These are phyloP conservation scores for Bombylius major DNA, from an alignment of 2,888 invertebrate genomes.

Conservation along the genomic window DNA sequence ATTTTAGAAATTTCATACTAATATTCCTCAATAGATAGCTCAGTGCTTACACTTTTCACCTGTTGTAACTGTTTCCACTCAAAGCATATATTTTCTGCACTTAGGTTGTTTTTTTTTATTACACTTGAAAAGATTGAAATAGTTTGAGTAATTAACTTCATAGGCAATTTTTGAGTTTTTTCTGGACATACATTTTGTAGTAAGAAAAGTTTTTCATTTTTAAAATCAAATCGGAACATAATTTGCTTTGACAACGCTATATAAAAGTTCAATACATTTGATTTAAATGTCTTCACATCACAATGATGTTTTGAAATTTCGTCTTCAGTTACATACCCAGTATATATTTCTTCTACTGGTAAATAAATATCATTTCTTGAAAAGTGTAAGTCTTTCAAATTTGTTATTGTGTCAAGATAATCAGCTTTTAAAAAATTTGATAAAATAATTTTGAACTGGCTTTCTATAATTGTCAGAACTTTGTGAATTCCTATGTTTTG, in stretches of 20 bases:
- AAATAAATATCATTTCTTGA: no score
- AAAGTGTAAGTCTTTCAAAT: no score
- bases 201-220: constrained; percentile 1
- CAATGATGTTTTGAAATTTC: background rate
- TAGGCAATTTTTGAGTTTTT: background rate
- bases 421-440: background rate
- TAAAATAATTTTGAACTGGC: background rate
- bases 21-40: constrained; percentile 1
- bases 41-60: background rate
- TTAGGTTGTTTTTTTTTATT: background rate
- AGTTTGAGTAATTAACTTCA: background rate
- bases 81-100: constrained; percentile 1
- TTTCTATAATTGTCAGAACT: background rate
- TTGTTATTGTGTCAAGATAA: background rate
- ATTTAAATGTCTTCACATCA: no score
- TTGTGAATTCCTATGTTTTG: background rate
- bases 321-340: background rate
- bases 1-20: background rate
- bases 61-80: constrained; percentile 1
- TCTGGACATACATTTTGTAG: background rate
- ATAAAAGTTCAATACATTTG: background rate
- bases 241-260: constrained; percentile 1
- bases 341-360: background rate
- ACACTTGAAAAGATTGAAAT: constrained; percentile 4
- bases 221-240: constrained; percentile 1